Conservation (phyloP, 1,140 invertebrate genomes). For the Listronotus bonariensis region DNA sequence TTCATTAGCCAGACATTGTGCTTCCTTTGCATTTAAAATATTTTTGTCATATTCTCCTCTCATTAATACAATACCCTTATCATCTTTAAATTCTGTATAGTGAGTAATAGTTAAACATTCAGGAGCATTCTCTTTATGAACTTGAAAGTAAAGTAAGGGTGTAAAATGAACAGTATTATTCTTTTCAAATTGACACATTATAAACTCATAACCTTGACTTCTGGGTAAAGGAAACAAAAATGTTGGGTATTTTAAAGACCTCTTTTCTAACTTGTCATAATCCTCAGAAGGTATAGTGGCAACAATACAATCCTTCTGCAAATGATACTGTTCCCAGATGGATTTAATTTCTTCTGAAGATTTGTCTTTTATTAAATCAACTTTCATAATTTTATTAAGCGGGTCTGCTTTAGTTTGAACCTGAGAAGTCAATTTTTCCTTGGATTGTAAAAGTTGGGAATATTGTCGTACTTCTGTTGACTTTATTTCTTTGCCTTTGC, state of each 20-base stretch:
- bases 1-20: constrained; percentile 84
- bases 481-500: constrained; percentile 54
- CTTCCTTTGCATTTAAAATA: constrained; percentile 75
- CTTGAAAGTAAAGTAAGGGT: constrained; percentile 83
- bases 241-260: constrained; percentile 65
- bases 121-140: constrained; percentile 89
- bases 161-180: constrained; percentile 82
- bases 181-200: constrained; percentile 76
- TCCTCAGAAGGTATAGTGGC: constrained; percentile 68
- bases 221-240: constrained; percentile 85
- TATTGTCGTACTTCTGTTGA: constrained; percentile 47
- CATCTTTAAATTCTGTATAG: constrained; percentile 77
- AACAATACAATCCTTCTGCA: constrained; percentile 73
- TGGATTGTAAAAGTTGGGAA: constrained; percentile 64
- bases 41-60: constrained; percentile 86
- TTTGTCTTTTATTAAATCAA: constrained; percentile 76
- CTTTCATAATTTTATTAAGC: constrained; percentile 77
- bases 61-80: constrained; percentile 84
- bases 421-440: constrained; percentile 48
- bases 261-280: constrained; percentile 64
- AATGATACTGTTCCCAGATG: constrained; percentile 84
- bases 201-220: constrained; percentile 86
- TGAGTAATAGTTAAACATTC: constrained; percentile 84
- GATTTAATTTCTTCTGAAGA: constrained; percentile 71
- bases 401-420: constrained; percentile 58